Percentiles rank a stretch among this genome's conserved stretches.
phyloP scores from a whole-genome alignment of 2,797 vertebrate genomes.

The Hypotaenidia okinawae region DNA sequence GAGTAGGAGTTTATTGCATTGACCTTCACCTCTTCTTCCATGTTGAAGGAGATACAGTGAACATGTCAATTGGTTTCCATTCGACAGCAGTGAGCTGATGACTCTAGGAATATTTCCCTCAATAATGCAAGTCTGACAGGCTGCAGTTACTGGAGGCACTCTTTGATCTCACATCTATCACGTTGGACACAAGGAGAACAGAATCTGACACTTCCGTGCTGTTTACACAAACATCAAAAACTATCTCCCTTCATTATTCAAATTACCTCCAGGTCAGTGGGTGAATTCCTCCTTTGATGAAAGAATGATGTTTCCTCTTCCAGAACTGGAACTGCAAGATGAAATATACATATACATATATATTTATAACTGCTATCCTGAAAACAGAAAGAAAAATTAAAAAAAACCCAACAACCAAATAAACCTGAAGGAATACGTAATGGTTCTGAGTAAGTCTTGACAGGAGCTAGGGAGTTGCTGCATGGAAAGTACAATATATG shows the following conservation, averaged over 20 bases:
- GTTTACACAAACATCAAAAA: conserved; percentile 46
- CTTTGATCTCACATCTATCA: conserved; percentile 38
- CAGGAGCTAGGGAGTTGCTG: not conserved
- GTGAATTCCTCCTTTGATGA: conserved; percentile 29
- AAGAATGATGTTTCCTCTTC: not conserved
- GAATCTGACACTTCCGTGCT: not conserved
- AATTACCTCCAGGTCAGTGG: conserved; percentile 57
- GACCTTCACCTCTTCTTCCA: not conserved
- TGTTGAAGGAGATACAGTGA: not conserved
- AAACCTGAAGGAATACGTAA: not conserved
- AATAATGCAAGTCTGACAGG: not conserved
- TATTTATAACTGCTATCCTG: conserved; percentile 14
- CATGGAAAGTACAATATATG: not conserved
- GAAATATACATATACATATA: not conserved
- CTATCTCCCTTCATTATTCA: conserved; percentile 39
- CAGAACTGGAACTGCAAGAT: not conserved
- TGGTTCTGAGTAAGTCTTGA: not conserved
- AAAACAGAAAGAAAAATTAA: not conserved
- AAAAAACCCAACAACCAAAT: not conserved
- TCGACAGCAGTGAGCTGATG: not conserved
- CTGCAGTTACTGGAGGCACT: conserved; percentile 4
- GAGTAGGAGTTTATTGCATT: not conserved
- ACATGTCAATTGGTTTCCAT: not conserved
- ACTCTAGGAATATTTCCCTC: not conserved
- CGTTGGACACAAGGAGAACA: not conserved